A percentile compares a stretch with the other conserved stretches of the same genome.
These are phyloP conservation scores for Daboia siamensis DNA, from an alignment of 2,113 vertebrate species.

Conservation along the genomic window DNA sequence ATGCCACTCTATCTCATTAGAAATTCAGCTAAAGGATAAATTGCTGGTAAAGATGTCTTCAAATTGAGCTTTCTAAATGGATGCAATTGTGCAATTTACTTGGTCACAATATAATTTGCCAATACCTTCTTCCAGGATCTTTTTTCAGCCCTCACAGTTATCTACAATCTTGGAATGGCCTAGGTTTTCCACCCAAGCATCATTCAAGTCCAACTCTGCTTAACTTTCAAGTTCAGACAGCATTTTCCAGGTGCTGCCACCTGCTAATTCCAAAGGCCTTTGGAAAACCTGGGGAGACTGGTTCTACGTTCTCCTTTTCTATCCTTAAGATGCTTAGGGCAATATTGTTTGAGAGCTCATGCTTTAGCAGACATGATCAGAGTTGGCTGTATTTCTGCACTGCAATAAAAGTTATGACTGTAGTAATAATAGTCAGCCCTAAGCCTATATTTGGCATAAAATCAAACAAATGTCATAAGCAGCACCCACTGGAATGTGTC, in stretches of 20 bases:
- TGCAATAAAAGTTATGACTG: background rate
- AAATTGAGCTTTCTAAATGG: background rate
- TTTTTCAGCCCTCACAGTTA: background rate
- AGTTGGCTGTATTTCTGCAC: background rate
- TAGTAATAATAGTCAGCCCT: background rate
- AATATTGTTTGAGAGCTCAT: background rate
- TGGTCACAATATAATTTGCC: background rate
- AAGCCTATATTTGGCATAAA: background rate
- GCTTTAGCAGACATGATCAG: background rate
- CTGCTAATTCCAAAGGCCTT: background rate
- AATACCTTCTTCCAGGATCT: background rate
- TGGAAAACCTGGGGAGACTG: background rate
- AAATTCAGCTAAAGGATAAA: background rate
- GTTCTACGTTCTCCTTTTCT: background rate
- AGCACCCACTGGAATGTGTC: background rate
- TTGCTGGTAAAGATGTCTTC: background rate
- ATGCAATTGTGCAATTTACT: background rate
- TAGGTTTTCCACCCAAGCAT: background rate
- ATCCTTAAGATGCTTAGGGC: background rate
- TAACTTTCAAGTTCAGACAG: background rate
- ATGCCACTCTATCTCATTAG: background rate
- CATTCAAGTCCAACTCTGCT: background rate
- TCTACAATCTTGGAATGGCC: background rate
- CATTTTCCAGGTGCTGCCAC: background rate
- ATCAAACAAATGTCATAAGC: slow-evolving; percentile 11